These are phyloP conservation scores for Hirtodrosophila histrioides DNA, from an alignment of 2,888 invertebrate species.

Conservation along the genomic window DNA sequence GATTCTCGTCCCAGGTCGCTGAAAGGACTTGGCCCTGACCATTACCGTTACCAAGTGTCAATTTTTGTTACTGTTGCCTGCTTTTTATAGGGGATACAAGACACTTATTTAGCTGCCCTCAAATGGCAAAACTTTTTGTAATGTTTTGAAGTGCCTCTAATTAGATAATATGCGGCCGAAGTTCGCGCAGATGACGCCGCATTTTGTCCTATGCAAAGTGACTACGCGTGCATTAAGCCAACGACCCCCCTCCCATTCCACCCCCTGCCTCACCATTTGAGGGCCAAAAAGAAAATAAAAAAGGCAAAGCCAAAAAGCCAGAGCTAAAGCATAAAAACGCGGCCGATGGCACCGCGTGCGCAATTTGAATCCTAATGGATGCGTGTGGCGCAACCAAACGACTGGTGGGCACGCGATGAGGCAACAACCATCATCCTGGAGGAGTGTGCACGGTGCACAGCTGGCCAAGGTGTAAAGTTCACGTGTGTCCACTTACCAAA, in stretches of 20 bases:
- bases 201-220: slow-evolving; percentile 73
- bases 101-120: slow-evolving; percentile 68
- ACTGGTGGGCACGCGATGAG: slow-evolving; percentile 73
- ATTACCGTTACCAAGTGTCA: slow-evolving; percentile 46
- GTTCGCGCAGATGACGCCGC: slow-evolving; percentile 67
- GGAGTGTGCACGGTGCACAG: slow-evolving; percentile 52
- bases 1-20: slow-evolving; percentile 3
- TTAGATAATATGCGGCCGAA: slow-evolving; percentile 76
- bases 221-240: slow-evolving; percentile 66
- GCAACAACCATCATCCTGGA: slow-evolving; percentile 34
- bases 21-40: slow-evolving; percentile 34
- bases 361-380: slow-evolving; percentile 80
- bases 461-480: slow-evolving; percentile 83
- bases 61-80: slow-evolving; percentile 26
- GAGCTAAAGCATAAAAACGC: slow-evolving; percentile 57
- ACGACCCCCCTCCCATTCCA: slow-evolving; percentile 13
- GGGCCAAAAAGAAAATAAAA: slow-evolving; percentile 28
- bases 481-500: slow-evolving; percentile 79
- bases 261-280: slow-evolving; percentile 4
- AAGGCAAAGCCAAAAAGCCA: slow-evolving; percentile 58
- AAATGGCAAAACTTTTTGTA: slow-evolving; percentile 79
- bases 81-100: slow-evolving; percentile 20
- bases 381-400: slow-evolving; percentile 74
- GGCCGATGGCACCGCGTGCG: slow-evolving; percentile 57
- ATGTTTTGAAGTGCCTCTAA: slow-evolving; percentile 76